Percentiles rank a stretch among this genome's conserved stretches.
Conservation (phyloP, 2,797 vertebrate species). For the Anabas testudineus region DNA sequence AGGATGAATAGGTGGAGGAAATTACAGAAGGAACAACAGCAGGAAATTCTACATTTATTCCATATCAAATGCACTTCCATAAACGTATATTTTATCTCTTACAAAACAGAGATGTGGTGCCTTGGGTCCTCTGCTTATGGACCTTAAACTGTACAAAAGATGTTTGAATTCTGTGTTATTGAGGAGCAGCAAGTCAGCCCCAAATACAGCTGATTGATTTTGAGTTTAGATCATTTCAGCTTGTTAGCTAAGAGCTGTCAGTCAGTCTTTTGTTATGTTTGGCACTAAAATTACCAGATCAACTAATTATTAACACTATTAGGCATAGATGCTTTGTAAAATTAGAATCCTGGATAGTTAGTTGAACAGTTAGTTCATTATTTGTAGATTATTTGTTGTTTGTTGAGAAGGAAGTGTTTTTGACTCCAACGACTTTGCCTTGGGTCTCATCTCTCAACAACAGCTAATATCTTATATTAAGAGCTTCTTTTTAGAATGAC, state of each 20-base stretch:
- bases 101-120: background rate
- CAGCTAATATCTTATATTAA: no score
- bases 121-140: background rate
- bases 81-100: conserved; percentile 20
- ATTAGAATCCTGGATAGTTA: background rate
- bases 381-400: conserved; percentile 9
- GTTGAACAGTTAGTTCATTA: background rate
- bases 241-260: conserved; percentile 29
- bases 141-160: background rate
- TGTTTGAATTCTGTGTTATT: conserved; percentile 1
- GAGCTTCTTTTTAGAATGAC: no score
- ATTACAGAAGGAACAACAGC: conserved; percentile 51
- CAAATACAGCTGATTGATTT: conserved; percentile 37
- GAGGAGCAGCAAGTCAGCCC: conserved; percentile 22
- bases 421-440: no score
- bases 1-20: conserved; percentile 60
- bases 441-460: background rate
- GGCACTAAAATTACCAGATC: conserved; percentile 15
- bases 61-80: conserved; percentile 24
- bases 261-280: conserved; percentile 38
- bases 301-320: conserved; percentile 7
- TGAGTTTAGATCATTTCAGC: conserved; percentile 40
- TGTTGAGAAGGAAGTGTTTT: background rate
- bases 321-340: background rate
- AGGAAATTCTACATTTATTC: conserved; percentile 65